Evolutionary conservation across 2,113 vertebrate species (phyloP), one percentile per base, ranked within the genome.

Genomic region (Lagenorhynchus albirostris): DNA sequence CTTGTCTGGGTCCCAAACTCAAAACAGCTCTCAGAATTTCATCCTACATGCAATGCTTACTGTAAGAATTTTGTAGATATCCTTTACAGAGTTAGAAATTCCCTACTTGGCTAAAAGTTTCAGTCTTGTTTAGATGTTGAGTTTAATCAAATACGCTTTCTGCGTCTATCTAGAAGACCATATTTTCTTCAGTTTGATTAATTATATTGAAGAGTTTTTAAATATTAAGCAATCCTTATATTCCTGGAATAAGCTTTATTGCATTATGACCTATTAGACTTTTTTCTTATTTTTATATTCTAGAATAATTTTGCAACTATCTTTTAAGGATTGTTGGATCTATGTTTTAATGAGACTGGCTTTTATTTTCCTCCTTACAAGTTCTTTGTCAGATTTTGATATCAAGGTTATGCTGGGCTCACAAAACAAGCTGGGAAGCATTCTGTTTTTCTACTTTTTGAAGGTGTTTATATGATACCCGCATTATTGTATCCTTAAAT

Each of bases 131-230:
- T 91, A 20, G n/a, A 31, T 93, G 23, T 26, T 95, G 31, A 60
- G 81, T 85, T 81, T 95, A 67, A 96, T 67, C 60, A 94, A 81
- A 71, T 65, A 12, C 20, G 80, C 20, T 97, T 83, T 74, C n/a
- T 74, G 5, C 11, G 58, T 89, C 36, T 95, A 11, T 91, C 95
- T 67, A 84, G 73, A 84, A 96, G 36, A 76, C 0, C 11, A 5
- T 50, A 25, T 74, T 92, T 88, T 88, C 81, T 91, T 95, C 41
- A 77, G 7, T 65, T 55, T 82, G 53, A 62, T 90, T 93, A 65
- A 83, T 93, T 74, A 88, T 2, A 81, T 12, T 13, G 55, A 88
- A 41, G 68, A 12, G 71, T 89, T 84, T 92, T 79, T 63, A 92
- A 93, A 85, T 83, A 70, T 87, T 82, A 95, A 84, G 10, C 3